A percentile compares a stretch with the other conserved stretches of the same genome.
These are phyloP conservation scores for Bombus huntii DNA, from an alignment of 1,140 invertebrate species.

Conservation along the genomic window DNA sequence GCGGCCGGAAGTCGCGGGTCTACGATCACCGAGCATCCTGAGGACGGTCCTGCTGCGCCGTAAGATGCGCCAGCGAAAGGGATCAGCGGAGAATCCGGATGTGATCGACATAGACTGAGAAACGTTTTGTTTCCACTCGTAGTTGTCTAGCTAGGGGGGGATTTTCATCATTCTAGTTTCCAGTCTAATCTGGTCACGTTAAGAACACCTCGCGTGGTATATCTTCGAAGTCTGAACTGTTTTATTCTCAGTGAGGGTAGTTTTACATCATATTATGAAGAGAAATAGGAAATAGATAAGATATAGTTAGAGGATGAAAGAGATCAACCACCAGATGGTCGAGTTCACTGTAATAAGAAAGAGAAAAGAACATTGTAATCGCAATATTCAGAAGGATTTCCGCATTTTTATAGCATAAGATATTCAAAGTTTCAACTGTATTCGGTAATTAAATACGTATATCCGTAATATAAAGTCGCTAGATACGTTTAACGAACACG, in stretches of 20 bases:
- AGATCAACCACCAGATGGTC: constrained; percentile 10
- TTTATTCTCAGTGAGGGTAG: not conserved
- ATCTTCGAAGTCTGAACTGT: constrained; percentile 14
- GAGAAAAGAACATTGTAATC: not conserved
- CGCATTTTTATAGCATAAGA: not conserved
- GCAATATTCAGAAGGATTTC: not conserved
- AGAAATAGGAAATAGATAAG: not conserved
- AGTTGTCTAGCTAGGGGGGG: constrained; percentile 21
- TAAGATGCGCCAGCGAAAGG: constrained; percentile 73
- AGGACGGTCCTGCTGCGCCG: constrained; percentile 77
- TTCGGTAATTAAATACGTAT: not conserved
- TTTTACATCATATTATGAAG: not conserved
- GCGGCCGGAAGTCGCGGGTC: constrained; percentile 79
- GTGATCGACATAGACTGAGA: constrained; percentile 64
- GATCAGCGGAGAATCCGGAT: constrained; percentile 73
- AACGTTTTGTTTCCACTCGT: constrained; percentile 52
- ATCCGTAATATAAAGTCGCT: not conserved
- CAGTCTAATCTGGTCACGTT: constrained; percentile 21
- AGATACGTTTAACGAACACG: not conserved
- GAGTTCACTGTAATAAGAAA: not conserved
- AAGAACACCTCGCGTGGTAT: constrained; percentile 33
- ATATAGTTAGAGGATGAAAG: not conserved
- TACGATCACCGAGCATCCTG: constrained; percentile 74
- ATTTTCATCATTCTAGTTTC: constrained; percentile 2
- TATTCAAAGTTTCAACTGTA: not conserved